A percentile compares a stretch with the other conserved stretches of the same genome.
These are phyloP conservation scores for Marisa cornuarietis DNA, from an alignment of 1,140 invertebrate species.

Conservation along the genomic window DNA sequence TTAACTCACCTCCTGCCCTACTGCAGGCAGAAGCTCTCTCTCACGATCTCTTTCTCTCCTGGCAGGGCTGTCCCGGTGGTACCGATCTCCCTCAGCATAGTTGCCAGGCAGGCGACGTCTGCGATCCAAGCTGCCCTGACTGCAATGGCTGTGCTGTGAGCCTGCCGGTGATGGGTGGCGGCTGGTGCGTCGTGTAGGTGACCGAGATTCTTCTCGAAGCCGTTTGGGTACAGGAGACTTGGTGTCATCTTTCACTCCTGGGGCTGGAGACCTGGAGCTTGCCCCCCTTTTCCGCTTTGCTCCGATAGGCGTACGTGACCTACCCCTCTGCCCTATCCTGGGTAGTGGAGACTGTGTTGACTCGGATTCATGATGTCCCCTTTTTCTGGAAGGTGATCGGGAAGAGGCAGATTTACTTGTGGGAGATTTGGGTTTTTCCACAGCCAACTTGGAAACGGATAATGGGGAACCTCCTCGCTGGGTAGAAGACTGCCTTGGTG, in stretches of 20 bases:
- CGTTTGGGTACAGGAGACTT: conserved; percentile 24
- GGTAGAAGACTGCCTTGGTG: neutral
- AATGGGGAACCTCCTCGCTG: too few species aligned
- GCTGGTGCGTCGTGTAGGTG: conserved; percentile 3
- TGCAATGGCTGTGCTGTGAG: conserved; percentile 28
- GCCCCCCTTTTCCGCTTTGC: conserved; percentile 12
- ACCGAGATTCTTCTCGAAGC: conserved; percentile 22
- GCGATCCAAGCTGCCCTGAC: conserved; percentile 18
- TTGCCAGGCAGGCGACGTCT: neutral
- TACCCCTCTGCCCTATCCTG: neutral
- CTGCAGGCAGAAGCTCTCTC: too few species aligned
- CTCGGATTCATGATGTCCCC: neutral
- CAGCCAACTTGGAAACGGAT: too few species aligned
- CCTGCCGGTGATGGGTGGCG: conserved; percentile 25
- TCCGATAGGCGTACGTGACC: conserved; percentile 14
- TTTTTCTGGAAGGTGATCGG: neutral
- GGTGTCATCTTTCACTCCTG: conserved; percentile 10
- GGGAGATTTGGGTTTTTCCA: too few species aligned
- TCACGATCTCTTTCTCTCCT: neutral
- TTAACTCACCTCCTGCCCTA: too few species aligned
- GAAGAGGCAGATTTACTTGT: neutral
- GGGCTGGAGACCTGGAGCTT: neutral
- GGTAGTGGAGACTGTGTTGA: neutral
- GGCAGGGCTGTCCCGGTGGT: conserved; percentile 19
- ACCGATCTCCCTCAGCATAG: conserved; percentile 33